Conservation (phyloP, 2,888 invertebrate species). For the Conomelus anceps region DNA sequence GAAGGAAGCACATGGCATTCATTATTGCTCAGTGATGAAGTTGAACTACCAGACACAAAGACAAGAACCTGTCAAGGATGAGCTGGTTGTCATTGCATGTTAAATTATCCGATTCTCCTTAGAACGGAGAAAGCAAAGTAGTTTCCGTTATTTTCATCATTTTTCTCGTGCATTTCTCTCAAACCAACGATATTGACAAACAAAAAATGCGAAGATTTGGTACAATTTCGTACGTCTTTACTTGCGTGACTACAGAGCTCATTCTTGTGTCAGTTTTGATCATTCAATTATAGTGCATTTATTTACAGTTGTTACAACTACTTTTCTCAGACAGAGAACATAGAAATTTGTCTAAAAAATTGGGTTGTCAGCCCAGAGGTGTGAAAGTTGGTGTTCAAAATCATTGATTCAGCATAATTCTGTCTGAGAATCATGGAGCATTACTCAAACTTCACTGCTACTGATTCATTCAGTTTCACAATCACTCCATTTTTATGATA, state of each 20-base stretch:
- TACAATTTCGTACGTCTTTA: neutral
- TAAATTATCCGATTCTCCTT: neutral
- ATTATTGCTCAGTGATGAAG: neutral
- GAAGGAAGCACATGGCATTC: neutral
- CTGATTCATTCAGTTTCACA: too few relatives aligned
- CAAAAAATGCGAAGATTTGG: neutral
- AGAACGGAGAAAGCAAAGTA: neutral
- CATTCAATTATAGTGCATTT: neutral
- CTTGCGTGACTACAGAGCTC: neutral
- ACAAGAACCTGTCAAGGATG: neutral
- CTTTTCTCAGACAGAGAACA: too few relatives aligned
- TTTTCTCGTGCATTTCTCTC: neutral
- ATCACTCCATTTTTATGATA: too few relatives aligned
- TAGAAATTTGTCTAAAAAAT: too few relatives aligned
- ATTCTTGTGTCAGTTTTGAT: neutral
- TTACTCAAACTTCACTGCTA: too few relatives aligned
- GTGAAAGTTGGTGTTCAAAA: too few relatives aligned
- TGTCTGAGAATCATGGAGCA: too few relatives aligned
- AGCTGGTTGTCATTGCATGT: neutral
- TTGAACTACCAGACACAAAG: neutral
- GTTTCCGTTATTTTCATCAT: neutral
- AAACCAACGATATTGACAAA: neutral
- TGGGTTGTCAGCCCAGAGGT: too few relatives aligned
- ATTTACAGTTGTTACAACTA: too few relatives aligned
- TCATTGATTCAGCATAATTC: too few relatives aligned